Evolutionary conservation across 2,888 invertebrate genomes (phyloP), one percentile per base, ranked within the genome.

Genomic region (Macrosoma leucophasiata): DNA sequence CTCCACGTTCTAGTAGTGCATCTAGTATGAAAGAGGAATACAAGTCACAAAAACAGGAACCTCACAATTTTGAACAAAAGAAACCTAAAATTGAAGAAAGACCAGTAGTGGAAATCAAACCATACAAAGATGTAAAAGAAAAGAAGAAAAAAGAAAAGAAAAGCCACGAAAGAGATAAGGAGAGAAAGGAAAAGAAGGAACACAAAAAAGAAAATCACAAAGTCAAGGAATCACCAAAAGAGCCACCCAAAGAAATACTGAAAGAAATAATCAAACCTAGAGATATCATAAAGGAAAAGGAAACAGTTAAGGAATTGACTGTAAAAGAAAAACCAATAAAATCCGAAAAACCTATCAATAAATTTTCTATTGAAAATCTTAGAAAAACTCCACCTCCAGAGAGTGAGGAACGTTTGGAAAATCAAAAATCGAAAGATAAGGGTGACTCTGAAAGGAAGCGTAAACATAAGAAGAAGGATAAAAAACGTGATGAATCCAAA

Each of bases 391-490:
- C 84, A 31, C 75, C 81, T 19, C 57, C 66, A 43, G 84, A 81
- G 39, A 57, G 41, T 47, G 70, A 71, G 25, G 79, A 82, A 18
- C 60, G 68, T 19, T 39, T 55, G 33, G 76, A 76, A 43, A 66
- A 49, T 45, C 72, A 71, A 24, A 85, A 84, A 53, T 58, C 73
- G 32, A 84, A 79, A 60, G 87, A 86, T 11, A 87, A 86, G 52
- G 74, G 78, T 33, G 79, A 85, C 36, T 63, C 72, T 26, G 86
- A 86, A 55, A 78, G 84, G 42, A 86, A 86, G 50, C 87, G 88
- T 46, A 89, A 88, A 57, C 87, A 88, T 46, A 89, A 88, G 70
- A 88, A 88, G 61, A 88, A 88, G 61, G 88, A 89, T 45, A 90
- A 90, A 53, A 90, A 88, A 55, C 85, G 86, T 33, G 84, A 88